Evolutionary conservation across 64 coral and sea anemone species (phyloP), one percentile per base, ranked within the genome.

Genomic region (Hydrozoanthus tunicans): DNA sequence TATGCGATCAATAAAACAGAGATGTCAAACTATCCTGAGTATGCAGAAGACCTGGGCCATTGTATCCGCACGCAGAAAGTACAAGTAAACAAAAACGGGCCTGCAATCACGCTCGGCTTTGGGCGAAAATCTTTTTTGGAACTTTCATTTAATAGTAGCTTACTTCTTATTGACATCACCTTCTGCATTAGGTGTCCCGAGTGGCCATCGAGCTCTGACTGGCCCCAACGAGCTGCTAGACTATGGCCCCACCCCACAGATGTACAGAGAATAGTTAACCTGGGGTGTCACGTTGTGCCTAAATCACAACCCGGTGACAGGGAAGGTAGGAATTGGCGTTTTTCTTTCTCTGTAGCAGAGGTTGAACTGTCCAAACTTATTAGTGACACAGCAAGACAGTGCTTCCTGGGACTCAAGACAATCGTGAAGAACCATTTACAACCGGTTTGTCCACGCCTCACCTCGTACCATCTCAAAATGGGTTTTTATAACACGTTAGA

Each of bases 271-370:
- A 93, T 93, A 32, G 55, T 64, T 51, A 66, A 77, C 12, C 53
- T 89, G 62, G 92, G 92, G 51, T 90, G 85, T 76, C 92, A 93
- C 59, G 32, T 93, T 7, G 92, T 93, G 3, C 78, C 86, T 20
- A 93, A 93, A 65, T 72, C 85, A 58, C 76, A 70, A 72, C 92
- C 92, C 7, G 32, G 9, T 5, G 85, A 93, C 27, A 15, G 77
- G n/a, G 15, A 90, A 55, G 9, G 81, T 57, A 23, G 51, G 77
- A 90, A 67, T n/a, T 93, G 92, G 92, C 62, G 92, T 26, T 93
- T 93, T 55, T 93, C 92, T 3, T 93, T 93, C 68, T 93, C 92
- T 6, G 8, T 83, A 58, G 86, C 92, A 65, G 92, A 93, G 89
- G 85, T 93, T n/a, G 85, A 93, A 53, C 92, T 93, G 5, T 93